Conservation (phyloP, 2,888 invertebrate genomes). For the Tortricodes alternella region DNA sequence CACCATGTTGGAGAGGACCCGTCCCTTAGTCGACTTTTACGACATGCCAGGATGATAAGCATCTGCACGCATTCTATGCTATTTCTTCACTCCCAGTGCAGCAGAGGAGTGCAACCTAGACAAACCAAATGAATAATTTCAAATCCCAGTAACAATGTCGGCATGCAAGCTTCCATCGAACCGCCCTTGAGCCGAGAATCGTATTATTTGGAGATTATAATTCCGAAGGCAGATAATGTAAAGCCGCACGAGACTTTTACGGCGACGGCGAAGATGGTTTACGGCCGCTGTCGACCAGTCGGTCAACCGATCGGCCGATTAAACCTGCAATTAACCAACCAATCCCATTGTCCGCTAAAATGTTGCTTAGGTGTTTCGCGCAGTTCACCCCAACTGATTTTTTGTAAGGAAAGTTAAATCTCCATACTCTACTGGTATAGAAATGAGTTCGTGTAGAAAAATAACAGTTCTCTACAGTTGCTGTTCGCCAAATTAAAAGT, state of each 20-base stretch:
- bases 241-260: slow-evolving; percentile 76
- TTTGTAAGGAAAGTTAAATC: background rate
- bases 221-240: slow-evolving; percentile 64
- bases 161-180: slow-evolving; percentile 35
- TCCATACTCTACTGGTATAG: too few relatives aligned
- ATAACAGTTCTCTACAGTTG: too few relatives aligned
- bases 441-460: too few relatives aligned
- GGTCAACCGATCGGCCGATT: slow-evolving; percentile 60
- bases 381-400: background rate
- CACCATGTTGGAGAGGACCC: too few relatives aligned
- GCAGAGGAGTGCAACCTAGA: background rate
- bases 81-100: too few relatives aligned
- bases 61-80: too few relatives aligned
- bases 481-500: too few relatives aligned
- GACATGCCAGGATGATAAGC: too few relatives aligned
- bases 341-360: slow-evolving; percentile 43
- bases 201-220: slow-evolving; percentile 68
- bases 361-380: slow-evolving; percentile 24
- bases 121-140: background rate
- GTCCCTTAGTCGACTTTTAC: too few relatives aligned
- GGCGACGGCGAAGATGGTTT: slow-evolving; percentile 69
- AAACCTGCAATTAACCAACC: slow-evolving; percentile 60
- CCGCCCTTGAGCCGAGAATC: slow-evolving; percentile 49
- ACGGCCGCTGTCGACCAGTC: slow-evolving; percentile 51
- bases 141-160: slow-evolving; percentile 1